Evolutionary conservation across 53 echinoderm and acorn worm genomes (phyloP), one percentile per base, ranked within the genome.

Genomic region (Paracentrotus lividus): DNA sequence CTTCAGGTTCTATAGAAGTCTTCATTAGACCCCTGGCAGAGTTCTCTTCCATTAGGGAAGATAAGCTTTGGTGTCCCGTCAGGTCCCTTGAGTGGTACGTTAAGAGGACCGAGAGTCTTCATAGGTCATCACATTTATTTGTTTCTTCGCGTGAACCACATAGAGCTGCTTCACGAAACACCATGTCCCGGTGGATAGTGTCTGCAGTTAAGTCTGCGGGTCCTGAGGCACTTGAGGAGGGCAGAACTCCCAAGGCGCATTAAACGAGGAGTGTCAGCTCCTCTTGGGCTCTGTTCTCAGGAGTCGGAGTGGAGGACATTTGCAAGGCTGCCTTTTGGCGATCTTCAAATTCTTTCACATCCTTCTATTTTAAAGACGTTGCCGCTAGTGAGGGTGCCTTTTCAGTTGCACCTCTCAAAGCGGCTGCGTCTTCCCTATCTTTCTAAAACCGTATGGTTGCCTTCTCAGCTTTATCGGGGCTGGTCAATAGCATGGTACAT

Each of bases 131-230:
- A 24, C 64, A 89, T 23, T 66, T 89, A 16, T 89, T 89, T 65
- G 66, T 89, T 5, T 21, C 42, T 65, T 64, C 43, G 40, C 64
- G 23, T 18, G 40, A 64, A 42, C 89, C 89, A 8, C 65, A 89
- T 20, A 40, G 42, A 21, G 89, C 89, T 12, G 89, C 64, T n/a
- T 89, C 88, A 20, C 27, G 56, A 8, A 57, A 27, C 31, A 54
- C 88, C 0, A 66, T 90, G 1, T 90, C 90, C 54, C 43, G 90
- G 0, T 90, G 90, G 90, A 64, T 90, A 24, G 67, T 90, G 29
- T 8, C 66, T 4, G 65, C 90, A 5, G 45, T 66, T 21, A 42
- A 26, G 45, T 64, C 90, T 10, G 90, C 67, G 1, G 90, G 90
- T 1, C 27, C 65, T 1, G 2, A 9, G 4, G 90, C 67, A 13